Evolutionary conservation across 2,113 vertebrate species (phyloP), one percentile per base, ranked within the genome.

Genomic region (Chamaetylas fuelleborni): DNA sequence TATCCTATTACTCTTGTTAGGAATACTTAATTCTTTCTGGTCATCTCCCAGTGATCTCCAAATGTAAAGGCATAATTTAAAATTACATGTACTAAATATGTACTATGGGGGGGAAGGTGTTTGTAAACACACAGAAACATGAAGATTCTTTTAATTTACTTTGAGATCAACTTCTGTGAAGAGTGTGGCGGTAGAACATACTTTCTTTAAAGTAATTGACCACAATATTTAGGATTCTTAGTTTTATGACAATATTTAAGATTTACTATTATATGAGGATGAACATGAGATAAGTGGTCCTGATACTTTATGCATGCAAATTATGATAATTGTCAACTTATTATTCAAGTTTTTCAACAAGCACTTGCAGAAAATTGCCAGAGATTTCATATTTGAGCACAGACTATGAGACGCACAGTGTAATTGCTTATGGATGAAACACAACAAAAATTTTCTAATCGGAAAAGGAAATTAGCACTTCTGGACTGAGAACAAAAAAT

Each of bases 351-450:
- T 95, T 94, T 86, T 85, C 83, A 87, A 92, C 73, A 94, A 94
- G 62, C 88, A 92, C 80, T 97, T 96, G 67, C 77, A 87, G 76
- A 56, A 94, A 84, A 92, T 81, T 88, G 65, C 72, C 77, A 78
- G 33, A 88, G 76, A 90, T 88, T 91, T 83, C 22, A 17, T 31
- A 72, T 92, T 86, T 95, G 86, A 96, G 95, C 90, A 88, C 92
- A 93, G 90, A 90, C 82, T 81, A 47, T 23, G 88, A 88, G 53
- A 92, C 31, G 8, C 14, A n/a, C 19, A 67, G 64, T 78, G 7
- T 51, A 92, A 94, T 76, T 88, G 69, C 76, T 79, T 81, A 74
- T 28, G 88, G 82, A 90, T 72, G 51, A 81, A 90, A 88, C n/a
- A 57, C 16, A 87, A 85, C 50, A 54, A 61, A 76, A 48, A 60